A percentile compares a stretch with the other conserved stretches of the same genome.
Conservation (phyloP, 2,797 vertebrate genomes). For the Enteromius argenteus region DNA sequence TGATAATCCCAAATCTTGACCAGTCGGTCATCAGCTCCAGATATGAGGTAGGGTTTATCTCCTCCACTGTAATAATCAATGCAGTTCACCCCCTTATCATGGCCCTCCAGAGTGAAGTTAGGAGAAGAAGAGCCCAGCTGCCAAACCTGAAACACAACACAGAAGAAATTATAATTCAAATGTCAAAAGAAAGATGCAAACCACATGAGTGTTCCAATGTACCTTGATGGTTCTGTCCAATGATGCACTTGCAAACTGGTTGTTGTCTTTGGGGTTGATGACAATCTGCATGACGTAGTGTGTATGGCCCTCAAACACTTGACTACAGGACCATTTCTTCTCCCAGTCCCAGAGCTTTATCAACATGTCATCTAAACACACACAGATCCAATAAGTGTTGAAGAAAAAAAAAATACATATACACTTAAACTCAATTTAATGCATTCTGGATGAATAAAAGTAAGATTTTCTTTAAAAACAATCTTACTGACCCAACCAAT, state of each 20-base stretch:
- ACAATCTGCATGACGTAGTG: constrained; percentile 99
- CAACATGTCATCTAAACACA: constrained; percentile 92
- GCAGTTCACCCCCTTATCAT: constrained; percentile 98
- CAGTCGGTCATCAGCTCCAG: constrained; percentile 94
- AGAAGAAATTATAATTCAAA: neutral
- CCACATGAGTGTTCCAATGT: constrained; percentile 17
- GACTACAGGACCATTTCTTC: constrained; percentile 97
- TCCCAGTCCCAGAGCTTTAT: constrained; percentile 99
- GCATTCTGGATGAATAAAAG: neutral
- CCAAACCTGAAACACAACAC: constrained; percentile 85
- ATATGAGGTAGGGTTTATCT: constrained; percentile 97
- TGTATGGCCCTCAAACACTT: constrained; percentile 98
- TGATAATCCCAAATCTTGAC: constrained; percentile 99
- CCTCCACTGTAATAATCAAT: constrained; percentile 99
- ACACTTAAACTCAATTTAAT: neutral
- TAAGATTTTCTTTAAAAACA: neutral
- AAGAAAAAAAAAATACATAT: neutral
- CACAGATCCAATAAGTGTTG: constrained; percentile 41
- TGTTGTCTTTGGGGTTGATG: constrained; percentile 98
- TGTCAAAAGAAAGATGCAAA: neutral
- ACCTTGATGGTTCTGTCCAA: constrained; percentile 98
- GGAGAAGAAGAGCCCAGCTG: constrained; percentile 96
- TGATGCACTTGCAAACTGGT: constrained; percentile 97
- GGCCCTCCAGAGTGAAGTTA: constrained; percentile 97
- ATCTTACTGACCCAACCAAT: neutral